These are phyloP conservation scores for Anhinga rufa DNA, from an alignment of 2,113 vertebrate genomes.

Conservation along the genomic window DNA sequence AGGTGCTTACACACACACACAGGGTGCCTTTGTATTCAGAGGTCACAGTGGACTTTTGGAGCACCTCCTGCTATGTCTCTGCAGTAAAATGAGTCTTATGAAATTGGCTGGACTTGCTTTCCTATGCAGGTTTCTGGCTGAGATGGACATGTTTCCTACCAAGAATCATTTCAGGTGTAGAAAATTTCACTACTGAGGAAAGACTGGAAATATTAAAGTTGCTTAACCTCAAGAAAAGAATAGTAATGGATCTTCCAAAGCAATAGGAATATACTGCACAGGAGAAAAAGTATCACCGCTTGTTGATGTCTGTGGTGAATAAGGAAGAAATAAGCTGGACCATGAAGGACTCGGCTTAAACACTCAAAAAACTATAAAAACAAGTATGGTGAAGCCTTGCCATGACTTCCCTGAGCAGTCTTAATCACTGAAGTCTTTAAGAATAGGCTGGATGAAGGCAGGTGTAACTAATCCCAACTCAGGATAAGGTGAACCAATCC, in stretches of 20 bases:
- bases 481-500: background rate
- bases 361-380: background rate
- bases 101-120: background rate
- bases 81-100: background rate
- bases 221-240: background rate
- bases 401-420: background rate
- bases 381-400: background rate
- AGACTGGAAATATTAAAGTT: background rate
- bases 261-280: background rate
- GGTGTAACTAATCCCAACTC: background rate
- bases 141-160: background rate
- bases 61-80: background rate
- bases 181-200: background rate
- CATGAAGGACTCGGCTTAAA: background rate
- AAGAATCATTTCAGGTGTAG: background rate
- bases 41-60: background rate
- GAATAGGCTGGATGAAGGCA: background rate
- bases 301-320: background rate
- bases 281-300: background rate
- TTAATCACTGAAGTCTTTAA: background rate
- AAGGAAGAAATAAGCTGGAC: background rate
- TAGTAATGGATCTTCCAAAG: background rate
- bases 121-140: background rate
- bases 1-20: background rate
- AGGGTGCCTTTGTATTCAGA: background rate